phyloP scores from a whole-genome alignment of 1,140 invertebrate species.

The Euura saliciscinereae region DNA sequence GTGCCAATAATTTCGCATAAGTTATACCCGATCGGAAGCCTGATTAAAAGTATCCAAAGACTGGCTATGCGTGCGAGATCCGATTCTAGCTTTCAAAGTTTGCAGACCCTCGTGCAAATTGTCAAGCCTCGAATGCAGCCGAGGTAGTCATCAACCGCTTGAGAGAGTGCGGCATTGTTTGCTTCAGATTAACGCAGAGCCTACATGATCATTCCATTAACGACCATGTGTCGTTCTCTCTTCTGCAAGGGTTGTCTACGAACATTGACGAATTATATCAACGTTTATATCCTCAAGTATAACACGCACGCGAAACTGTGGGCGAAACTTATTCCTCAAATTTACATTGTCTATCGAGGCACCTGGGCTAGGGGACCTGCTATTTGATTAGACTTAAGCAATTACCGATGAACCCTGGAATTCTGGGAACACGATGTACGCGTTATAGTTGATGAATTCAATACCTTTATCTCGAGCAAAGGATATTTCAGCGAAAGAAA shows the following conservation, averaged over 20 bases:
- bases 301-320: not conserved
- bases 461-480: too few relatives aligned
- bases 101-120: not conserved
- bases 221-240: not conserved
- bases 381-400: too few relatives aligned
- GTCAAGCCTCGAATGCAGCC: not conserved
- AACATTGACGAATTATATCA: not conserved
- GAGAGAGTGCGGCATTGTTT: not conserved
- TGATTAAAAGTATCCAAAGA: too few relatives aligned
- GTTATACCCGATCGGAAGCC: too few relatives aligned
- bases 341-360: not conserved
- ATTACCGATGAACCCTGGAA: too few relatives aligned
- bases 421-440: too few relatives aligned
- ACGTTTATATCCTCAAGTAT: not conserved
- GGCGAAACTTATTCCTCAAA: not conserved
- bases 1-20: too few relatives aligned
- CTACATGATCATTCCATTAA: slow-evolving; percentile 4
- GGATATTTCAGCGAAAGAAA: too few relatives aligned
- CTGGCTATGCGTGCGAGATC: not conserved
- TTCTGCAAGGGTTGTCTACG: not conserved
- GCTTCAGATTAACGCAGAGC: not conserved
- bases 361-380: too few relatives aligned
- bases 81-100: not conserved
- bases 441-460: too few relatives aligned
- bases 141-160: not conserved